A percentile compares a stretch with the other conserved stretches of the same genome.
These are phyloP conservation scores for Sitta europaea DNA, from an alignment of 2,113 vertebrate species.

Conservation along the genomic window DNA sequence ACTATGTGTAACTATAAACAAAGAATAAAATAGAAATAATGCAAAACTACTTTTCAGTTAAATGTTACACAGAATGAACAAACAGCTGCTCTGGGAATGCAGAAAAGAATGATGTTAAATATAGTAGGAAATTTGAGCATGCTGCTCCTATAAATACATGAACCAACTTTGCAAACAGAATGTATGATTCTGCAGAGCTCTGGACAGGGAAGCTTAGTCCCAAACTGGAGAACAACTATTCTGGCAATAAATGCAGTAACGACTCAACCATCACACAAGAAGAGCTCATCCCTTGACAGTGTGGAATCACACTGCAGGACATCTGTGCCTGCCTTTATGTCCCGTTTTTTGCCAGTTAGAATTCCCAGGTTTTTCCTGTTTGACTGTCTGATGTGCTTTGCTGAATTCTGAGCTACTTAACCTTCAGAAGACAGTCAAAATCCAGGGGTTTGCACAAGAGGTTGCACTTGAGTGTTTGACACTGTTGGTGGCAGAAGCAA, in stretches of 20 bases:
- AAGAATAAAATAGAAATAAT: constrained; percentile 11
- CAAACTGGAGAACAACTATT: background rate
- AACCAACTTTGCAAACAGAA: background rate
- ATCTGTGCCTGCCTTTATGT: background rate
- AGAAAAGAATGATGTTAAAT: background rate
- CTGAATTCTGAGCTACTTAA: background rate
- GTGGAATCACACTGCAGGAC: background rate
- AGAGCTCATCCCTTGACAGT: background rate
- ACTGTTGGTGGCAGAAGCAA: background rate
- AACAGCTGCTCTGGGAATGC: constrained; percentile 8
- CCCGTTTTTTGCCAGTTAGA: background rate
- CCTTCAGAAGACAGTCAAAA: background rate
- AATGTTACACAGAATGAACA: background rate
- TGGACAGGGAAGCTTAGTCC: background rate
- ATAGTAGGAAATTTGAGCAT: background rate
- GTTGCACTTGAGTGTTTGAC: background rate
- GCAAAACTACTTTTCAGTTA: constrained; percentile 3
- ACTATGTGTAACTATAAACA: constrained; percentile 13
- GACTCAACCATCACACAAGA: background rate
- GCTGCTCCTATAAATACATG: background rate
- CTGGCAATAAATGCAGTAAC: background rate
- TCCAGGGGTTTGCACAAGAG: background rate
- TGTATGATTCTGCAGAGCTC: background rate
- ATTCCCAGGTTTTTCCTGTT: background rate
- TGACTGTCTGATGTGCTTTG: background rate